phyloP scores from a whole-genome alignment of 2,113 vertebrate genomes.

The Eurystomus gularis region DNA sequence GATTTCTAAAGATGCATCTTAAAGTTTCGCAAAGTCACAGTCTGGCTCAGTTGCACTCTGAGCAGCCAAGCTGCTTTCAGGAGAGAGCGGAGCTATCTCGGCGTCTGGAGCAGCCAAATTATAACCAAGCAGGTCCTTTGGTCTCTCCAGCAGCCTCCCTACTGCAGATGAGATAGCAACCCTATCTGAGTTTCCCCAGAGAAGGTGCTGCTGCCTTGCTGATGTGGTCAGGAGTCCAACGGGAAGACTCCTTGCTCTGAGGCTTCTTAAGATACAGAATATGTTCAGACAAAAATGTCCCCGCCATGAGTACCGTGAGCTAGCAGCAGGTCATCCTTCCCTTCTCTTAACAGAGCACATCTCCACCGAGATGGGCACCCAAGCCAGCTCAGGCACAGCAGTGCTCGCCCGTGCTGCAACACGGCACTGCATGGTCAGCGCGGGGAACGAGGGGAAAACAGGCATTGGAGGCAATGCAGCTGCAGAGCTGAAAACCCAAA shows the following conservation, averaged over 20 bases:
- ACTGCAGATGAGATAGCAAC: not conserved
- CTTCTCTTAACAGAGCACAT: not conserved
- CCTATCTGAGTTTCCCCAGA: not conserved
- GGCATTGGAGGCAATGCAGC: not conserved
- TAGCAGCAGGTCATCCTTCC: not conserved
- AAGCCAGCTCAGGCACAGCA: not conserved
- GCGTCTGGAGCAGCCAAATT: not conserved
- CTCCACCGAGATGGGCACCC: not conserved
- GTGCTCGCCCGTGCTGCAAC: rapidly evolving
- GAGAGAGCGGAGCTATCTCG: not conserved
- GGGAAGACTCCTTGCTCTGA: not conserved
- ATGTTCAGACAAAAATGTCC: rapidly evolving
- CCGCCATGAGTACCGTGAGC: rapidly evolving
- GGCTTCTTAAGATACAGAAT: not conserved
- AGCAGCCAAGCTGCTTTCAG: not conserved
- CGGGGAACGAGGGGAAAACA: not conserved
- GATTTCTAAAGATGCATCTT: not conserved
- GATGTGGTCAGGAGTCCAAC: not conserved
- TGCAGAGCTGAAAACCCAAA: not conserved
- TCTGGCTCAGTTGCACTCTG: not conserved
- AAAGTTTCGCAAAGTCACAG: not conserved
- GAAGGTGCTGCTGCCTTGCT: not conserved
- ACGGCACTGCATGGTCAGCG: rapidly evolving
- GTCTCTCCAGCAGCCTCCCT: not conserved
- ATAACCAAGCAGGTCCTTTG: not conserved